Evolutionary conservation across 2,888 invertebrate genomes (phyloP), one percentile per base, ranked within the genome.

Genomic region (Timema podura): DNA sequence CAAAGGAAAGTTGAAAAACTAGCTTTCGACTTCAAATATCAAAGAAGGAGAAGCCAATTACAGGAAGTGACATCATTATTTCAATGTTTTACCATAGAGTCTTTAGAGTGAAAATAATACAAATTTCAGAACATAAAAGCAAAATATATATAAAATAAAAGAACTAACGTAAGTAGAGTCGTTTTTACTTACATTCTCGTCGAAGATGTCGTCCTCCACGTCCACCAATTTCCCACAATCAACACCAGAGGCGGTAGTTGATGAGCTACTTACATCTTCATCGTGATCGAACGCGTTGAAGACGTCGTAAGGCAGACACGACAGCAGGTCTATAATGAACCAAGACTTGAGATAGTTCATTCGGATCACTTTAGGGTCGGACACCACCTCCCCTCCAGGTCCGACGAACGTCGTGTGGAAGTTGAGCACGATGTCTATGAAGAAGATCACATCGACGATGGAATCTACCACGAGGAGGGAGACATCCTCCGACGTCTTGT

Each of bases 321-420:
- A 98, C 76, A 99, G 89, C 80, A 99, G 88, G 84, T 99, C 99
- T 81, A 99, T 98, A 79, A 99, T 91, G 85, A 99, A 99, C 99
- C 99, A 99, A 77, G 97, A 97, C 84, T 96, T 96, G 79, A 99
- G 88, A 85, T 99, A 99, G 87, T 99, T 99, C 92, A 95, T 95
- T 79, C 96, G 88, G 82, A 98, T 97, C 77, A 96, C 95, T 83
- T 96, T 96, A 16, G 99, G 98, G 84, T 99, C 99, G 79, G 97
- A 97, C 78, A 99, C 98, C 77, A 99, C 98, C 84, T 95, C 94
- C 75, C 93, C 93, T 75, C 93, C 93, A 70, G 93, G 94, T 66
- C 99, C 99, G 78, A 99, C 99, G 85, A 99, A 99, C 75, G 99
- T 99, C 75, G 99, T 99, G 86, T 99, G 99, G 86, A 99, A 99